These are phyloP conservation scores for Siphonodentalium dalli DNA, from an alignment of 2,888 invertebrate species.

Conservation along the genomic window DNA sequence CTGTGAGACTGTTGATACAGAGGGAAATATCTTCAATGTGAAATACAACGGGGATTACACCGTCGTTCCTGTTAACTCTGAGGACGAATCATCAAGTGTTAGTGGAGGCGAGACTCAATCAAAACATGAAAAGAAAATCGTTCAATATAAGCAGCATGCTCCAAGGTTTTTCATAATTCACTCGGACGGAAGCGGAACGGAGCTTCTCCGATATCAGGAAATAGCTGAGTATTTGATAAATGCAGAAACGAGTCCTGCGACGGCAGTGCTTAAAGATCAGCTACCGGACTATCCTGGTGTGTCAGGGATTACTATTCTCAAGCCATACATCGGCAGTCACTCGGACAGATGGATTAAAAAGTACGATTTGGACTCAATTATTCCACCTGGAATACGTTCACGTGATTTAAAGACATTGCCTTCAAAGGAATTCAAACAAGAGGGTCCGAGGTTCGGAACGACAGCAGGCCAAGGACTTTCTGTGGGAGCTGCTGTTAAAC, in stretches of 20 bases:
- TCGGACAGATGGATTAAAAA: conserved; percentile 60
- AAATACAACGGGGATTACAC: conserved; percentile 55
- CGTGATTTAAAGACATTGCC: conserved; percentile 60
- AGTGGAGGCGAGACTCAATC: conserved; percentile 32
- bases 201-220: conserved; percentile 60
- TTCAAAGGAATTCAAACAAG: conserved; percentile 53
- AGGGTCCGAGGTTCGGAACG: conserved; percentile 59
- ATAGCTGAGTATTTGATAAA: conserved; percentile 56
- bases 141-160: conserved; percentile 54
- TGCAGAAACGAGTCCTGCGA: conserved; percentile 58
- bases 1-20: conserved; percentile 57
- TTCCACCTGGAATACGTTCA: conserved; percentile 59
- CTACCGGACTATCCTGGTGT: conserved; percentile 61
- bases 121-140: conserved; percentile 33
- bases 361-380: conserved; percentile 58
- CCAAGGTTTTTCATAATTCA: conserved; percentile 62
- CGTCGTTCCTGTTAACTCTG: conserved; percentile 40
- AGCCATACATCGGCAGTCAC: conserved; percentile 49
- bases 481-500: conserved; percentile 49
- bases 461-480: conserved; percentile 58
- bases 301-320: conserved; percentile 57
- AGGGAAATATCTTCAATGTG: conserved; percentile 61
- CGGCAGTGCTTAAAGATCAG: conserved; percentile 60
- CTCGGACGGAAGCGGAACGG: conserved; percentile 60
- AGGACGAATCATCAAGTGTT: conserved; percentile 41